A percentile compares a stretch with the other conserved stretches of the same genome.
Evolutionary conservation across 53 echinoderm and acorn worm genomes (phyloP).

Genomic region (Arbacia lixula): DNA sequence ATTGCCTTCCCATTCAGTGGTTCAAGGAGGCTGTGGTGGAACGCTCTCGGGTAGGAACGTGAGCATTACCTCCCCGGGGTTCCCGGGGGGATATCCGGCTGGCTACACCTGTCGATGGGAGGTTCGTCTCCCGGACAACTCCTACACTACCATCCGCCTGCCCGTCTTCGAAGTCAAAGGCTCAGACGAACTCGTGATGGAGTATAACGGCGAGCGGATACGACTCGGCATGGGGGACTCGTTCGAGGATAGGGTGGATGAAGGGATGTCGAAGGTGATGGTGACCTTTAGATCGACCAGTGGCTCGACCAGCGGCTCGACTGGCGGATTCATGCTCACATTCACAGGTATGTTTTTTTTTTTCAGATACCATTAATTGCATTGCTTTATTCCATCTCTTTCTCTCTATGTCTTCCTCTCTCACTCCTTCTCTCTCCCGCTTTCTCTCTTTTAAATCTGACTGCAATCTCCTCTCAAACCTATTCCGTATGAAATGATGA

Average conservation of each 20-base stretch:
- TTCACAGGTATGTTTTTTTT: constrained; percentile 67
- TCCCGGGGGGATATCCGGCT: constrained; percentile 62
- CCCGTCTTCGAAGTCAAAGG: constrained; percentile 50
- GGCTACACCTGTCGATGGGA: constrained; percentile 69
- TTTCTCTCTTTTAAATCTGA: too few species aligned
- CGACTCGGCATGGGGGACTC: background rate
- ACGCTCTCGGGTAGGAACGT: constrained; percentile 48
- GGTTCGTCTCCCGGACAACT: constrained; percentile 63
- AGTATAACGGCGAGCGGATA: background rate
- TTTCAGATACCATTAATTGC: too few species aligned
- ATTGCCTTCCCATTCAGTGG: constrained; percentile 25
- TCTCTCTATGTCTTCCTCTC: too few species aligned
- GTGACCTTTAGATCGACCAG: constrained; percentile 9
- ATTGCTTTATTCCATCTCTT: too few species aligned
- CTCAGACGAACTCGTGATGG: background rate
- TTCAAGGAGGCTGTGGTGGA: constrained; percentile 65
- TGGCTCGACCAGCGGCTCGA: background rate
- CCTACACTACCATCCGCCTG: constrained; percentile 62
- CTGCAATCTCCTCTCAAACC: too few species aligned
- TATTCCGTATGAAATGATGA: too few species aligned
- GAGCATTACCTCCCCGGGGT: constrained; percentile 65
- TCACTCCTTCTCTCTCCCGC: too few species aligned
- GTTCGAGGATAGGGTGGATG: constrained; percentile 8
- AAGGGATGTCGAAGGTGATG: constrained; percentile 21
- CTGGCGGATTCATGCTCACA: constrained; percentile 63